Conservation (phyloP, 2,797 vertebrate genomes). For the Remorina albescens region DNA sequence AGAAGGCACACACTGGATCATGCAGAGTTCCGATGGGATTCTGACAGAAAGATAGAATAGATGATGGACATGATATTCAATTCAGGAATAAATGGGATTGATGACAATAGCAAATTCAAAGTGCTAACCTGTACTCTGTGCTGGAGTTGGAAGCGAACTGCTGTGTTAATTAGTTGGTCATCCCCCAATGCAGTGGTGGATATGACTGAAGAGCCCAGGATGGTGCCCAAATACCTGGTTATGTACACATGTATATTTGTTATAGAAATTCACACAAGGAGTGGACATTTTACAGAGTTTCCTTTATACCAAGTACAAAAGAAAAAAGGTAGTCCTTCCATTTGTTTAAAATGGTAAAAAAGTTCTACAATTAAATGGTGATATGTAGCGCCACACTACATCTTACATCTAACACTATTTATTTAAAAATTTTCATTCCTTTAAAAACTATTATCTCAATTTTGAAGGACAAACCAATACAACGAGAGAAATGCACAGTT, state of each 20-base stretch:
- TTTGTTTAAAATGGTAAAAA: no score
- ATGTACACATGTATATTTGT: neutral
- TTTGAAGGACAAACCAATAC: no score
- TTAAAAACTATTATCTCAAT: no score
- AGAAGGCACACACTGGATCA: slow-evolving; percentile 92
- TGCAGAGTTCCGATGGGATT: slow-evolving; percentile 69
- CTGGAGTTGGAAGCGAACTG: slow-evolving; percentile 87
- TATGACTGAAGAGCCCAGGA: slow-evolving; percentile 89
- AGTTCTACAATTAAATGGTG: no score
- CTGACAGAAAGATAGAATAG: slow-evolving; percentile 58
- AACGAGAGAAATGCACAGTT: no score
- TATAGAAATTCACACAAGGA: neutral
- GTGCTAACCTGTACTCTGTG: slow-evolving; percentile 80
- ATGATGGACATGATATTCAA: neutral
- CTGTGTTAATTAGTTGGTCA: slow-evolving; percentile 82
- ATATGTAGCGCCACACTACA: no score
- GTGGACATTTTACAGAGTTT: no score
- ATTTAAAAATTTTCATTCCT: no score
- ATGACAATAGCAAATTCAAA: neutral
- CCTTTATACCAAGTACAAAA: no score
- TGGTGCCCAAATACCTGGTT: slow-evolving; percentile 83
- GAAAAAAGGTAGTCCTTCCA: no score
- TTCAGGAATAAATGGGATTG: neutral
- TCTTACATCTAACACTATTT: no score
- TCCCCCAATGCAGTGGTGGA: slow-evolving; percentile 86